Evolutionary conservation across 1,140 invertebrate genomes (phyloP).

Genomic region (Phymorhynchus buccinoides): DNA sequence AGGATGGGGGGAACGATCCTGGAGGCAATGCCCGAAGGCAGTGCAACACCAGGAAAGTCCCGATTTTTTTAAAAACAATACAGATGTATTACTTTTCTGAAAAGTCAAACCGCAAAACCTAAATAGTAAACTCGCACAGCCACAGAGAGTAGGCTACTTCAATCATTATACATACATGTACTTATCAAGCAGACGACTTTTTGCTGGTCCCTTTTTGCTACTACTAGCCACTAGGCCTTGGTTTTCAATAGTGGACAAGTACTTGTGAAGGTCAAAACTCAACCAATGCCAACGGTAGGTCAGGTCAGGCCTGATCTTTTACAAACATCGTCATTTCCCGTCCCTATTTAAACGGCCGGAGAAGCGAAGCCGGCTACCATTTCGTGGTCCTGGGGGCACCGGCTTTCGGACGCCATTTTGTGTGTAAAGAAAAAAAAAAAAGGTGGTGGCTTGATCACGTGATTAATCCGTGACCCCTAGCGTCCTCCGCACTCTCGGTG

Average conservation of each 20-base stretch:
- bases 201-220: neutral
- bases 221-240: no score
- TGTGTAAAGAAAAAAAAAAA: neutral
- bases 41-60: no score
- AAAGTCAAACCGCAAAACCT: no score
- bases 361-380: neutral
- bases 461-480: neutral
- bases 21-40: no score
- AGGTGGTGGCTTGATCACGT: neutral
- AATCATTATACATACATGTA: neutral
- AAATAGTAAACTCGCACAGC: no score
- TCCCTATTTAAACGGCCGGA: slow-evolving; percentile 6
- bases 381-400: slow-evolving; percentile 7
- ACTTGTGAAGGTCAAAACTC: neutral
- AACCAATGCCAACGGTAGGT: neutral
- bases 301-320: neutral
- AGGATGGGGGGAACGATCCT: no score
- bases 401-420: neutral
- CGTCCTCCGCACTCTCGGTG: slow-evolving; percentile 13
- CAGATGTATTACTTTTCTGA: no score
- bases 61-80: no score
- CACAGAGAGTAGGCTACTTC: no score
- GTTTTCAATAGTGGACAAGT: no score
- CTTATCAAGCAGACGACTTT: slow-evolving; percentile 4
- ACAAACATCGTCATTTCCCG: slow-evolving; percentile 2